Percentiles rank a stretch among this genome's conserved stretches.
phyloP scores from a whole-genome alignment of 2,888 invertebrate genomes.

The Phytoseiulus persimilis region DNA sequence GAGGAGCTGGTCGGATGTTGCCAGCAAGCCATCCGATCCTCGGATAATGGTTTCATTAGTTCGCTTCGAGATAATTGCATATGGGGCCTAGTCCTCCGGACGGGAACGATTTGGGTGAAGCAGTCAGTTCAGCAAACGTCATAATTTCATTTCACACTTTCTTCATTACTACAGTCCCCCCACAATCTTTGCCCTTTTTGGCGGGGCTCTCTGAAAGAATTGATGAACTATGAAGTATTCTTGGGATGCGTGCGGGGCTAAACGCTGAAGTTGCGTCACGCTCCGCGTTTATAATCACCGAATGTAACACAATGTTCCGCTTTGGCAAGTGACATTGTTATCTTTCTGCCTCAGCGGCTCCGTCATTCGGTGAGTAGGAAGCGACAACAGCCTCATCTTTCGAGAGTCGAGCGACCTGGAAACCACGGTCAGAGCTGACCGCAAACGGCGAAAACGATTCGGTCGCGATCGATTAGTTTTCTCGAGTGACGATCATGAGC shows the following conservation, averaged over 20 bases:
- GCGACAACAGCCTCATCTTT: background rate
- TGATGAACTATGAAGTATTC: background rate
- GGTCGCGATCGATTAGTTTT: no score
- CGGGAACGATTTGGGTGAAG: background rate
- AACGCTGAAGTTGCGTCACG: background rate
- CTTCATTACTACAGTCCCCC: background rate
- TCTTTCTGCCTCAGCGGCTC: background rate
- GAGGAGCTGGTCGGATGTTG: no score
- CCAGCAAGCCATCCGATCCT: no score
- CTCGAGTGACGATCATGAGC: no score
- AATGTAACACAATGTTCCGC: background rate
- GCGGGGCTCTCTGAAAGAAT: background rate
- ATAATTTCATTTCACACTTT: background rate
- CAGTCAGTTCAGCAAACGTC: background rate
- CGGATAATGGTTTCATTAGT: no score
- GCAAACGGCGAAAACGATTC: no score
- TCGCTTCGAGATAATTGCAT: no score
- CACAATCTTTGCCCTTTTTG: background rate
- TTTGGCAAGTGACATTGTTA: background rate
- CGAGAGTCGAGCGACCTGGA: no score
- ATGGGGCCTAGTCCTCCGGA: background rate
- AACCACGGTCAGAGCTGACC: no score
- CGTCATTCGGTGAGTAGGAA: background rate
- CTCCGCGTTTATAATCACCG: background rate
- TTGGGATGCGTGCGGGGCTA: no score